These are phyloP conservation scores for Rhineura floridana DNA, from an alignment of 2,113 vertebrate species.

Conservation along the genomic window DNA sequence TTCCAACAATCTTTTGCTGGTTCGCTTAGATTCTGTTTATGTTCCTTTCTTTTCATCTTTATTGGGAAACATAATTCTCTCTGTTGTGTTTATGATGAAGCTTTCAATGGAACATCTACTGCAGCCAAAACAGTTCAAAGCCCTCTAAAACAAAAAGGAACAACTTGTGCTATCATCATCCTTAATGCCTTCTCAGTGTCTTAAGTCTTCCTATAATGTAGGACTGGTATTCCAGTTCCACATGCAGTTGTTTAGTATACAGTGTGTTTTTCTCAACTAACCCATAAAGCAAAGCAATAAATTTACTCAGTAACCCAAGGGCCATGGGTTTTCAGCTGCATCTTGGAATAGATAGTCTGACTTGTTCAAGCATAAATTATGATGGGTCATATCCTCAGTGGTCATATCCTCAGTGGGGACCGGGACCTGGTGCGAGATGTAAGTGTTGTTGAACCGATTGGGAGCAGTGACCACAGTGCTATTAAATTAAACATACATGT, in stretches of 20 bases:
- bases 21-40: constrained; percentile 8
- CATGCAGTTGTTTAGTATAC: constrained; percentile 42
- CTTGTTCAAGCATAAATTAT: constrained; percentile 44
- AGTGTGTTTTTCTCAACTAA: constrained; percentile 30
- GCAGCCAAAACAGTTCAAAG: constrained; percentile 30
- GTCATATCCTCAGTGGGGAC: too few species aligned
- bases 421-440: too few species aligned
- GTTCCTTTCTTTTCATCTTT: background rate
- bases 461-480: too few species aligned
- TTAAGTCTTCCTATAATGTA: background rate
- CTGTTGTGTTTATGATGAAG: background rate
- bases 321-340: constrained; percentile 3
- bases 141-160: constrained; percentile 25
- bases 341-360: constrained; percentile 28
- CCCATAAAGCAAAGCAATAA: constrained; percentile 31
- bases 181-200: constrained; percentile 11
- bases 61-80: constrained; percentile 5
- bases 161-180: constrained; percentile 19
- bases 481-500: too few species aligned
- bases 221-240: constrained; percentile 19
- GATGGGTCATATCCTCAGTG: constrained; percentile 3
- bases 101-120: background rate
- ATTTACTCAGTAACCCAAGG: constrained; percentile 35
- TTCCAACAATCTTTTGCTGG: background rate
- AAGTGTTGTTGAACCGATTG: too few species aligned